Evolutionary conservation across 1,140 invertebrate species (phyloP), one percentile per base, ranked within the genome.

Genomic region (Bombus cullumanus): DNA sequence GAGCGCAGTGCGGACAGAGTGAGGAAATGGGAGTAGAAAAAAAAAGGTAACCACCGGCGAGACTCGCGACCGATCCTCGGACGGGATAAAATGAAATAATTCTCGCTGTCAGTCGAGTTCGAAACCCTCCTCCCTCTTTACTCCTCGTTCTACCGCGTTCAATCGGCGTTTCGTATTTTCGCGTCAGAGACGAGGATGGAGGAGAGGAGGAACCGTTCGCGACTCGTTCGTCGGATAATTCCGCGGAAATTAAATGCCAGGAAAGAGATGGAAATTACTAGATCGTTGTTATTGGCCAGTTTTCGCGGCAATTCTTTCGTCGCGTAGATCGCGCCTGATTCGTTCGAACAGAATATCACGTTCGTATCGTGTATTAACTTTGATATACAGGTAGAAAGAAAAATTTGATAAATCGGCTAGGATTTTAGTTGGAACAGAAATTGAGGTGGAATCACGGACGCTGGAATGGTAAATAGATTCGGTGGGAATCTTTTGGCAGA

Each of bases 231-330:
- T n/a, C 57, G 76, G 57, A 85, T 85, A 85, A 85, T 85, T 85
- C 76, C 77, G 77, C 77, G 83, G 68, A 85, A 80, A 85, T 85
- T 59, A 84, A 84, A 84, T 72, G 83, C 76, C 83, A 84, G 76
- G 41, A 79, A 84, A 84, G 83, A 84, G 83, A 84, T 84, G 83
- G 83, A 80, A 84, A 84, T 84, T 80, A 84, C 83, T 72, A 64
- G 76, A 79, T 80, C 64, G 73, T 77, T 68, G 62, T 79, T 84
- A 77, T 79, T 47, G 76, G 39, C 39, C 71, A 34, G 34, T 84
- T 80, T 62, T 62, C 83, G 22, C 64, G 43, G n/a, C 5, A n/a
- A 83, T 57, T 71, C 79, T 72, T 72, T 71, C 71, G 57, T 82
- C n/a, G n/a, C 37, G 39, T 10, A 28, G 53, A 81, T 62, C 39